phyloP scores from a whole-genome alignment of 2,888 invertebrate species.

The Uloborus plumipes region DNA sequence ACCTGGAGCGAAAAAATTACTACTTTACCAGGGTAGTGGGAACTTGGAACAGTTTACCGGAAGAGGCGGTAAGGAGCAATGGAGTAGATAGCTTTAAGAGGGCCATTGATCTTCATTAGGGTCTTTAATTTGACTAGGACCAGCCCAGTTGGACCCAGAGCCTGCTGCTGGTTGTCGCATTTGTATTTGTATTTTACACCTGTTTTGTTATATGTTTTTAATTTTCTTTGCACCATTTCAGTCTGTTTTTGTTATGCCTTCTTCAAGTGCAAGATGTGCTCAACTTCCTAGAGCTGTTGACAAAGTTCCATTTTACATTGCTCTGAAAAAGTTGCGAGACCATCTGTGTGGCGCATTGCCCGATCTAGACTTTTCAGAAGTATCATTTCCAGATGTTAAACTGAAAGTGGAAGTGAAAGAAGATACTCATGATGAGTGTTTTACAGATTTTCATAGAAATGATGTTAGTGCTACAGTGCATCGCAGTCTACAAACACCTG shows the following conservation, averaged over 20 bases:
- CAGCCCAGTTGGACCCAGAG: no score
- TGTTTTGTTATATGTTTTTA: neutral
- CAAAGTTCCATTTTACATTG: conserved; percentile 97
- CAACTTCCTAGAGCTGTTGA: conserved; percentile 97
- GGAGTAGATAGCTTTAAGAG: no score
- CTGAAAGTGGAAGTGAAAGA: conserved; percentile 64
- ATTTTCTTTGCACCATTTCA: conserved; percentile 22
- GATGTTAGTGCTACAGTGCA: conserved; percentile 62
- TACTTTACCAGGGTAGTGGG: no score
- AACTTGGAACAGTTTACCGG: no score
- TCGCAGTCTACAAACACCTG: conserved; percentile 51
- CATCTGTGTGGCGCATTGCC: conserved; percentile 75
- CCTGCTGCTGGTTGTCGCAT: no score
- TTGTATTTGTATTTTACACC: neutral
- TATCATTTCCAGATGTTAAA: conserved; percentile 59
- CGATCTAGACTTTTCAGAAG: conserved; percentile 63
- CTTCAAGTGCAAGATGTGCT: conserved; percentile 96
- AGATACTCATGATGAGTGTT: conserved; percentile 56
- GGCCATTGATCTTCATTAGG: no score
- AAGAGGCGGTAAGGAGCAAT: no score
- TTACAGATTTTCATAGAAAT: conserved; percentile 46
- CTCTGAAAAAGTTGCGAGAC: conserved; percentile 94
- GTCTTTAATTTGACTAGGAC: no score
- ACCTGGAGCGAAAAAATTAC: no score
- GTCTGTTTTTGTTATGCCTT: conserved; percentile 97